These are phyloP conservation scores for Misgurnus anguillicaudatus DNA, from an alignment of 2,113 vertebrate genomes.

Conservation along the genomic window DNA sequence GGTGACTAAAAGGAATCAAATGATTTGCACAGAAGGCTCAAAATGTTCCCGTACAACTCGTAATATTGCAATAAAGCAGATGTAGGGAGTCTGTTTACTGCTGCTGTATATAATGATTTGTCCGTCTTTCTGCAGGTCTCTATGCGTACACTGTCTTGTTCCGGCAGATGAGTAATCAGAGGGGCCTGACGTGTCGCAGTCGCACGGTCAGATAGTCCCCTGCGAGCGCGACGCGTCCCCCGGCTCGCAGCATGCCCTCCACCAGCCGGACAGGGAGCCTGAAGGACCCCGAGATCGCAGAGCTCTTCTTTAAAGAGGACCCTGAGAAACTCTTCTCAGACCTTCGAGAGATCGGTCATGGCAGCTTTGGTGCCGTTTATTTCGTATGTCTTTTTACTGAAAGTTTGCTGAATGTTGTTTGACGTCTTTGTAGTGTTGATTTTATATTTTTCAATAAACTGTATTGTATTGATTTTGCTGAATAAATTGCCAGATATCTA, in stretches of 20 bases:
- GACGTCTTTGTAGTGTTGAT: no score
- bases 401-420: no score
- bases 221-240: conserved; percentile 72
- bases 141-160: conserved; percentile 81
- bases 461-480: background rate
- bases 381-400: conserved; percentile 80
- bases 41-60: no score
- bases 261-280: conserved; percentile 96
- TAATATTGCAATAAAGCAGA: no score
- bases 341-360: conserved; percentile 98
- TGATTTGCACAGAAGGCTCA: no score
- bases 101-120: background rate
- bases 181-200: conserved; percentile 81
- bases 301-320: conserved; percentile 99
- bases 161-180: conserved; percentile 91
- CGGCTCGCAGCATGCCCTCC: conserved; percentile 90
- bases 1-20: no score
- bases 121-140: conserved; percentile 70
- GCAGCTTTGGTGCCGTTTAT: conserved; percentile 98
- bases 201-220: conserved; percentile 90
- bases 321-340: conserved; percentile 98
- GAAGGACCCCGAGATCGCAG: conserved; percentile 96
- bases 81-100: no score
- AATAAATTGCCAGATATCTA: background rate
- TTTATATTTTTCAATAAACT: background rate